phyloP scores from a whole-genome alignment of 2,797 vertebrate genomes.

The Coregonus ussuriensis region DNA sequence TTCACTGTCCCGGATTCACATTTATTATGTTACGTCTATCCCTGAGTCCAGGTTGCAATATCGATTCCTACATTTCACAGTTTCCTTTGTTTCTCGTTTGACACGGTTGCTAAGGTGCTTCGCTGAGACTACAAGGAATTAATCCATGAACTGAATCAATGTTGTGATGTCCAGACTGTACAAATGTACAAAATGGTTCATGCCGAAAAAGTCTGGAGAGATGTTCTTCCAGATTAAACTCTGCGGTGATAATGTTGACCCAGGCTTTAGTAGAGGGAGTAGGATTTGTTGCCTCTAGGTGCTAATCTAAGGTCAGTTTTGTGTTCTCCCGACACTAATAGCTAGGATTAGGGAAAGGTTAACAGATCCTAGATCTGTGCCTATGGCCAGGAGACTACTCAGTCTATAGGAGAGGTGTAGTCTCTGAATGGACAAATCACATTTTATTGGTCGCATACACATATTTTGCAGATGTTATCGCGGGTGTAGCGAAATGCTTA shows the following conservation, averaged over 20 bases:
- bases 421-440: too few species aligned
- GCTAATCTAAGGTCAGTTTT: not conserved
- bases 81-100: constrained; percentile 7
- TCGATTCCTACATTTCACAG: not conserved
- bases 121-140: not conserved
- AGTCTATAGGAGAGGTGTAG: too few species aligned
- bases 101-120: not conserved
- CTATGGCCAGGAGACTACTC: too few species aligned
- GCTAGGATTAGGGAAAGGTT: too few species aligned
- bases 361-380: too few species aligned
- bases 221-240: not conserved
- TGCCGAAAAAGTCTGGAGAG: not conserved
- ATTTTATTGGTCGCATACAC: too few species aligned
- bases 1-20: too few species aligned
- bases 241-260: too few species aligned
- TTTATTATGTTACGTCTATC: too few species aligned
- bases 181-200: not conserved
- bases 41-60: not conserved
- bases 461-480: too few species aligned
- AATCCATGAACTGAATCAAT: constrained; percentile 16
- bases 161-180: constrained; percentile 5
- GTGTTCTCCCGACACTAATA: not conserved
- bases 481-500: too few species aligned
- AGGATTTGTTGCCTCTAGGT: not conserved
- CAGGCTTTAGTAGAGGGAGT: too few species aligned